Evolutionary conservation across 2,797 vertebrate species (phyloP).

Genomic region (Hemibagrus guttatus): DNA sequence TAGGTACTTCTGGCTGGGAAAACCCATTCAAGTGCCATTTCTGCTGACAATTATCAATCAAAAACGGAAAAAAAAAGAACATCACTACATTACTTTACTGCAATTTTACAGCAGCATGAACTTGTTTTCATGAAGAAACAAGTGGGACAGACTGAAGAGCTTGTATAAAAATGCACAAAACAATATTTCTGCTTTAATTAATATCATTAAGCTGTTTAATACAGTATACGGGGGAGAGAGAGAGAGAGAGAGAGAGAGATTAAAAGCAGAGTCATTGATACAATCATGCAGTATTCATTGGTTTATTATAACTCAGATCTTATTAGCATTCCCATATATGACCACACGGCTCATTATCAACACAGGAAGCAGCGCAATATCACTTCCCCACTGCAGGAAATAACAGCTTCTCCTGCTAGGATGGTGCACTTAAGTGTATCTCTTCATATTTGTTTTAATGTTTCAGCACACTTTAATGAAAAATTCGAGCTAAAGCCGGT

Average conservation of each 20-base stretch:
- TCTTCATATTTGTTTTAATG: constrained; percentile 36
- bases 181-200: not conserved
- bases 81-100: not conserved
- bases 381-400: constrained; percentile 21
- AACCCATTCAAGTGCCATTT: constrained; percentile 4
- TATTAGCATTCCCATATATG: constrained; percentile 31
- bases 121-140: not conserved
- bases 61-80: not conserved
- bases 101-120: constrained; percentile 2
- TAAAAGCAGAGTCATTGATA: not conserved
- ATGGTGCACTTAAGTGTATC: constrained; percentile 29
- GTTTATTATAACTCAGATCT: constrained; percentile 3
- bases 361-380: constrained; percentile 29
- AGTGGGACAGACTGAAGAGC: not conserved
- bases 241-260: too few species aligned
- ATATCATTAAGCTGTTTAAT: not conserved
- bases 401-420: constrained; percentile 22
- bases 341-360: constrained; percentile 28
- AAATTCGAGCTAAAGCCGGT: not conserved
- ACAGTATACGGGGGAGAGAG: not conserved
- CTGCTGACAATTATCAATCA: not conserved
- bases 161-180: not conserved
- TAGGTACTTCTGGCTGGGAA: not conserved
- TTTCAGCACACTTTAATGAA: constrained; percentile 47
- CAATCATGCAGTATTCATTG: constrained; percentile 19